Conservation (phyloP, 1,140 invertebrate genomes). For the Anthonomus grandis region DNA sequence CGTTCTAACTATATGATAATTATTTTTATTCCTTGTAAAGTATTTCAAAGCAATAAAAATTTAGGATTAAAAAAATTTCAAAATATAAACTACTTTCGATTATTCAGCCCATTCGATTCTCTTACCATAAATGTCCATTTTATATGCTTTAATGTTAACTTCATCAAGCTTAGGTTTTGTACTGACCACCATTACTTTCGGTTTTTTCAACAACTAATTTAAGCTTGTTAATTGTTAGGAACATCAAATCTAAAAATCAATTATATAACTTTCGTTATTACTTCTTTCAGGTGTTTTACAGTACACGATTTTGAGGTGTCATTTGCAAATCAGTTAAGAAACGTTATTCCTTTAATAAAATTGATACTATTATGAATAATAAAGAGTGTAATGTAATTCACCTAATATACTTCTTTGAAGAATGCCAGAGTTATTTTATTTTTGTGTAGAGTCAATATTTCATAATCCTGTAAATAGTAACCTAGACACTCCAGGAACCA, state of each 20-base stretch:
- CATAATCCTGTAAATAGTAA: background rate
- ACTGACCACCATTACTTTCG: conserved; percentile 5
- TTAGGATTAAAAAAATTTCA: no score
- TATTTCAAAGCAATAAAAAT: no score
- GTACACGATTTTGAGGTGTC: background rate
- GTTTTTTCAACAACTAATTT: conserved; percentile 11
- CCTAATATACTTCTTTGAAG: background rate
- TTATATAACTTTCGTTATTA: background rate
- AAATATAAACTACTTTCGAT: no score
- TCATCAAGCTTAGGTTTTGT: conserved; percentile 3
- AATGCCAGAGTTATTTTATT: background rate
- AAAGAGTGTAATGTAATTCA: background rate
- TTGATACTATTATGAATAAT: conserved; percentile 8
- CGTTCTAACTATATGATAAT: no score
- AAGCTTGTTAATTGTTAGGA: conserved; percentile 6
- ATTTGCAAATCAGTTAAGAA: conserved; percentile 7
- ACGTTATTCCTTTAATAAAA: conserved; percentile 1
- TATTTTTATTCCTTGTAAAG: no score
- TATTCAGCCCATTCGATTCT: no score
- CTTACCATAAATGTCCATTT: no score
- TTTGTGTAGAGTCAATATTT: background rate
- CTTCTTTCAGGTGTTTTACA: conserved; percentile 7
- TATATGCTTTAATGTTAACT: no score
- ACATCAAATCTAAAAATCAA: background rate
- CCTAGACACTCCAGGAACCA: background rate